Conservation (phyloP, 2,888 invertebrate species). For the Lycocerus yunnanus region DNA sequence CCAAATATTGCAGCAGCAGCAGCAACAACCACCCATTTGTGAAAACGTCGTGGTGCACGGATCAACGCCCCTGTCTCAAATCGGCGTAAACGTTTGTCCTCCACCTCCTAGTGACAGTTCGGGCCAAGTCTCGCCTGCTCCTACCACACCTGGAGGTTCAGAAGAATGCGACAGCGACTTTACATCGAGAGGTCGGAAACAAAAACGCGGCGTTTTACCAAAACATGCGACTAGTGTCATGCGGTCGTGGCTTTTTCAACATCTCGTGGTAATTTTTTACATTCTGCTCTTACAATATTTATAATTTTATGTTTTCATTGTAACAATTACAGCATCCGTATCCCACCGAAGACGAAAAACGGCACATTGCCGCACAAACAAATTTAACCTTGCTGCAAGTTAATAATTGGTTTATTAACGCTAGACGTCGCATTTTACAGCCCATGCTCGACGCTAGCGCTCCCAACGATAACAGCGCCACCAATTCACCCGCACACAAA, state of each 20-base stretch:
- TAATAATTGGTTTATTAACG: conserved; percentile 95
- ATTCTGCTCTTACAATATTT: not conserved
- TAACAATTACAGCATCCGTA: conserved; percentile 79
- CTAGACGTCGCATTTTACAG: conserved; percentile 85
- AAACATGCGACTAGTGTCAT: conserved; percentile 95
- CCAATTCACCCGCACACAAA: conserved; percentile 46
- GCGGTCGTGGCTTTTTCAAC: conserved; percentile 96
- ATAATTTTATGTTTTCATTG: not conserved
- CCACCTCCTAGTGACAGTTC: conserved; percentile 60
- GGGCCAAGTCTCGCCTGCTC: conserved; percentile 64
- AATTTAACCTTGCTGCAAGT: conserved; percentile 87
- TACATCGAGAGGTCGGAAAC: conserved; percentile 61
- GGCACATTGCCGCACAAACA: conserved; percentile 86
- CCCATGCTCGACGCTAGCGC: conserved; percentile 85
- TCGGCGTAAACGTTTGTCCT: conserved; percentile 73
- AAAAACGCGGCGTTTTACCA: conserved; percentile 90
- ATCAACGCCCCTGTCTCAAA: conserved; percentile 85
- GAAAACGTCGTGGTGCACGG: conserved; percentile 70
- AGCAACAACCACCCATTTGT: conserved; percentile 55
- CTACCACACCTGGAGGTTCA: conserved; percentile 63
- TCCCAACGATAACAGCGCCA: conserved; percentile 43
- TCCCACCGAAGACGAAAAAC: conserved; percentile 93
- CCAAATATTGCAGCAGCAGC: conserved; percentile 35
- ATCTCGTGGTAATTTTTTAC: conserved; percentile 78
- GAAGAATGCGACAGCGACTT: conserved; percentile 62